Conservation (phyloP, 2,888 invertebrate species). For the Podotricha telesiphe region DNA sequence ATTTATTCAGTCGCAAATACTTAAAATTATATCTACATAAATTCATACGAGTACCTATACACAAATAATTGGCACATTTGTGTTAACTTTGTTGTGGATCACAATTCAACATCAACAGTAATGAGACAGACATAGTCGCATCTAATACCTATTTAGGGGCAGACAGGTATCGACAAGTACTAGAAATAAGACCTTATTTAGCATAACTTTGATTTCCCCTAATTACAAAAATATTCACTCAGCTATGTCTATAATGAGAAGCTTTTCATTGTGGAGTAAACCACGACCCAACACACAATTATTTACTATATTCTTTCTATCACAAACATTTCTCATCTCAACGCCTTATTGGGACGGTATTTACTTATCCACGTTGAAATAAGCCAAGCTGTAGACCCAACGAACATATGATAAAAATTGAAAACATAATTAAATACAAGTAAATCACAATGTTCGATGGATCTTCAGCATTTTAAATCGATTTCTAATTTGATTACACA, state of each 20-base stretch:
- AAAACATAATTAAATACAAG: background rate
- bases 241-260: conserved; percentile 20
- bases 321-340: conserved; percentile 31
- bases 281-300: conserved; percentile 36
- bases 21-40: conserved; percentile 48
- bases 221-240: conserved; percentile 22
- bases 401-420: conserved; percentile 14
- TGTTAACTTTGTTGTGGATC: conserved; percentile 41
- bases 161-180: background rate
- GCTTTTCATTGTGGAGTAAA: conserved; percentile 39
- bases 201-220: conserved; percentile 3
- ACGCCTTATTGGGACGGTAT: conserved; percentile 42
- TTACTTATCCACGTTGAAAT: conserved; percentile 39
- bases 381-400: conserved; percentile 21
- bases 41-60: conserved; percentile 38
- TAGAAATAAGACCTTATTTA: background rate
- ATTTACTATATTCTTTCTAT: conserved; percentile 36
- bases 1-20: conserved; percentile 49
- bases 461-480: conserved; percentile 6
- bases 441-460: background rate
- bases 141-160: conserved; percentile 2
- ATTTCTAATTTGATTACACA: conserved; percentile 15
- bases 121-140: conserved; percentile 2
- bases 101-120: conserved; percentile 34
- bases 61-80: conserved; percentile 45